Percentiles rank a stretch among this genome's conserved stretches.
These are phyloP conservation scores for Catalaphyllia jardinei DNA, from an alignment of 64 coral and sea anemone genomes.

Conservation along the genomic window DNA sequence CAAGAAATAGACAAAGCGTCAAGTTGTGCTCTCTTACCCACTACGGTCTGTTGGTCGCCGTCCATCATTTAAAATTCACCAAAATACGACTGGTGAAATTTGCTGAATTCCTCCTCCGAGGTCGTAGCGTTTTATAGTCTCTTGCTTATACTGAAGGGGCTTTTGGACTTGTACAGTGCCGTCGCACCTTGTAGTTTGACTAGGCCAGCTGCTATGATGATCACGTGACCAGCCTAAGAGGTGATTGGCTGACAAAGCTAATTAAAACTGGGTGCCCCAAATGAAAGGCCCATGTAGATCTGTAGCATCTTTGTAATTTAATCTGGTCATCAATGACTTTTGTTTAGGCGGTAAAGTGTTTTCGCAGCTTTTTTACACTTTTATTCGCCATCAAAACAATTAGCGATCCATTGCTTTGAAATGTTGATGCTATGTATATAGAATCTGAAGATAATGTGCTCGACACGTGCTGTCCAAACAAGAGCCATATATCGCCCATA, in stretches of 20 bases:
- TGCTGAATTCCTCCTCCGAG: slow-evolving; percentile 47
- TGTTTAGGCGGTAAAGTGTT: slow-evolving; percentile 95
- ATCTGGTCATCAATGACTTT: slow-evolving; percentile 96
- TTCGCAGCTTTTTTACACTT: slow-evolving; percentile 97
- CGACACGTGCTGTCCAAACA: slow-evolving; percentile 71
- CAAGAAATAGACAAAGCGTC: not conserved
- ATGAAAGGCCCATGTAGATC: slow-evolving; percentile 79
- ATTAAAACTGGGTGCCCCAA: slow-evolving; percentile 75
- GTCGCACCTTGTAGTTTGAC: slow-evolving; percentile 73
- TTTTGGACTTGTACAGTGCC: slow-evolving; percentile 74
- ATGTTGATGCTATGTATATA: slow-evolving; percentile 81
- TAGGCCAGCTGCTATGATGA: slow-evolving; percentile 69
- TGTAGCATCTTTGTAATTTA: slow-evolving; percentile 72
- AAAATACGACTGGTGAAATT: slow-evolving; percentile 4
- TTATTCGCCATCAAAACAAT: slow-evolving; percentile 88
- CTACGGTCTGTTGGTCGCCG: slow-evolving; percentile 7
- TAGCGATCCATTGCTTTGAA: slow-evolving; percentile 78
- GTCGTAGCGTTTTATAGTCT: slow-evolving; percentile 84
- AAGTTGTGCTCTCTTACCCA: not conserved
- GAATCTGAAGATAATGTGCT: slow-evolving; percentile 53
- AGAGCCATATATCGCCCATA: not conserved
- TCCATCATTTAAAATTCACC: not conserved
- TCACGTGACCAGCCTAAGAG: slow-evolving; percentile 66
- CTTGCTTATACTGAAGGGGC: slow-evolving; percentile 53
- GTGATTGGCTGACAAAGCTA: slow-evolving; percentile 64